Evolutionary conservation across 1,140 invertebrate genomes (phyloP).

Genomic region (Globodera rostochiensis): DNA sequence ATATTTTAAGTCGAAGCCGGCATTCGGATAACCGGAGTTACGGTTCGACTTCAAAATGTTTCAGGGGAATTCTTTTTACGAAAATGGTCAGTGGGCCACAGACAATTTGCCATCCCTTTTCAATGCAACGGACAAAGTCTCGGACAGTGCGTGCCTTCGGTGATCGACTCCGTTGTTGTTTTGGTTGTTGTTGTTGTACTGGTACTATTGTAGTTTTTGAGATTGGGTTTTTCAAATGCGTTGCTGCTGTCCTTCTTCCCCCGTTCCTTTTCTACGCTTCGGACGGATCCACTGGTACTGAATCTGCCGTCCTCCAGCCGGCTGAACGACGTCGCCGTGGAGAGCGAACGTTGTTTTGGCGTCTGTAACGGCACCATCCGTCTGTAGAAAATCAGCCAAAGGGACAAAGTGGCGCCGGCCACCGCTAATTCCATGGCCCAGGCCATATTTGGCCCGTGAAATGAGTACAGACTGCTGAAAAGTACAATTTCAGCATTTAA

Average conservation of each 20-base stretch:
- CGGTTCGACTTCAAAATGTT: too few relatives aligned
- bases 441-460: conserved; percentile 32
- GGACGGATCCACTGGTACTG: background rate
- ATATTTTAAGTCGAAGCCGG: background rate
- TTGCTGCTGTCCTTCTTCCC: background rate
- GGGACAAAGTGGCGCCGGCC: conserved; percentile 5
- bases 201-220: too few relatives aligned
- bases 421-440: conserved; percentile 40
- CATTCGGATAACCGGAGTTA: too few relatives aligned
- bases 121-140: background rate
- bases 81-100: background rate
- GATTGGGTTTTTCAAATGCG: too few relatives aligned
- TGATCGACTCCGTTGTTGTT: background rate
- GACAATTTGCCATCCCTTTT: conserved; percentile 3
- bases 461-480: conserved; percentile 26
- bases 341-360: background rate
- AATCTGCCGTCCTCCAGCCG: background rate
- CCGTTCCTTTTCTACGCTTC: background rate
- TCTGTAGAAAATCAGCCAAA: conserved; percentile 42
- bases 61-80: too few relatives aligned
- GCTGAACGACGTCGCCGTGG: conserved; percentile 1
- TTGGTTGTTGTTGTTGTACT: background rate
- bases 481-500: background rate
- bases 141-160: background rate
- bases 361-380: conserved; percentile 50